Evolutionary conservation across 2,888 invertebrate genomes (phyloP).

Genomic region (Candidula unifasciata): DNA sequence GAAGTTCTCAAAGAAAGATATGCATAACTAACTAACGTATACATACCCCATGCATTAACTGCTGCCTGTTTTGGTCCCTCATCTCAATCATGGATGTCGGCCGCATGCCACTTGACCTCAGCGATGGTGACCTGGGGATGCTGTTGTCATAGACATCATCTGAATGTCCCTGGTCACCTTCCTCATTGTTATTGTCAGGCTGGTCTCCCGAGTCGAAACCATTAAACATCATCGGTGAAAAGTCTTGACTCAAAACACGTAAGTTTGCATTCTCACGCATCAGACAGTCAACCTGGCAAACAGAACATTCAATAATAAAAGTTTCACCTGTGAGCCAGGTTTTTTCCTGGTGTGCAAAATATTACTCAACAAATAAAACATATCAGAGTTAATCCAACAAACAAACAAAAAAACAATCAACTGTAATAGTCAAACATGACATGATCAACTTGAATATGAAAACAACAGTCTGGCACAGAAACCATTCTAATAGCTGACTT

Average conservation of each 20-base stretch:
- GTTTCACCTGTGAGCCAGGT: too few species aligned
- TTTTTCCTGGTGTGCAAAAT: too few species aligned
- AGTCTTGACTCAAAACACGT: conserved; percentile 45
- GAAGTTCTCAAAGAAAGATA: not conserved
- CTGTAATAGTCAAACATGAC: too few species aligned
- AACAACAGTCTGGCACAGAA: too few species aligned
- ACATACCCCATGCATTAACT: conserved; percentile 51
- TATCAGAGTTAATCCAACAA: too few species aligned
- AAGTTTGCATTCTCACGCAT: conserved; percentile 84
- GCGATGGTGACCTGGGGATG: conserved; percentile 35
- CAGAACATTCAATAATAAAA: not conserved
- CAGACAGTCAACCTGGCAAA: conserved; percentile 83
- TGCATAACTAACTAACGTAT: too few species aligned
- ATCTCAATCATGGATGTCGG: conserved; percentile 58
- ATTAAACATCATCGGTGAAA: conserved; percentile 67
- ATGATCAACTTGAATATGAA: too few species aligned
- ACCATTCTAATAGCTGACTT: too few species aligned
- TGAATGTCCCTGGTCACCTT: conserved; percentile 12
- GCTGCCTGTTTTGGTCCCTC: conserved; percentile 51
- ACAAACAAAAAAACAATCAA: too few species aligned
- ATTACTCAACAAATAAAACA: too few species aligned
- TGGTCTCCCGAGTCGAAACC: conserved; percentile 75
- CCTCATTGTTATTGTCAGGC: conserved; percentile 51
- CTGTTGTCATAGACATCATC: conserved; percentile 29
- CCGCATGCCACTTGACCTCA: conserved; percentile 45